phyloP scores from a whole-genome alignment of 2,797 vertebrate genomes.

The Syngnathus rostellatus region DNA sequence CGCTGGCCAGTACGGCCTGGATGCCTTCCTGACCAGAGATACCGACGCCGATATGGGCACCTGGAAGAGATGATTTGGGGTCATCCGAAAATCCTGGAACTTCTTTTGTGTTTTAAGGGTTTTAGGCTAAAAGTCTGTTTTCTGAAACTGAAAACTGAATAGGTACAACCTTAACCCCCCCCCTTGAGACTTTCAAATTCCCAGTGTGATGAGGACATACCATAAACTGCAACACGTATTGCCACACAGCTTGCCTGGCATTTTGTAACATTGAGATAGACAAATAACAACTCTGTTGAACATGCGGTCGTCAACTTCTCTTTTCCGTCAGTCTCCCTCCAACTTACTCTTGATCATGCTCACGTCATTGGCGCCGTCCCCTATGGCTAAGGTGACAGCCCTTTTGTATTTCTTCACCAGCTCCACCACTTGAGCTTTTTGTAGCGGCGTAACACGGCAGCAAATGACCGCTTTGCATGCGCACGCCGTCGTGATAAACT shows the following conservation, averaged over 20 bases:
- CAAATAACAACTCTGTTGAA: conserved; percentile 5
- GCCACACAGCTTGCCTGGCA: background rate
- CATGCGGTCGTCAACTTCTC: conserved; percentile 28
- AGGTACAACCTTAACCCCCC: too few species aligned
- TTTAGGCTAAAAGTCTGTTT: too few species aligned
- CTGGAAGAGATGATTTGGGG: conserved; percentile 45
- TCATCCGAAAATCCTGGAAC: background rate
- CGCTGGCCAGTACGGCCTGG: conserved; percentile 86
- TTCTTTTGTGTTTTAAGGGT: background rate
- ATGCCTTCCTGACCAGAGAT: conserved; percentile 95
- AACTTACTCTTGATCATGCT: conserved; percentile 97
- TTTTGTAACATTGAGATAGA: background rate
- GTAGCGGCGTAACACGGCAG: conserved; percentile 88
- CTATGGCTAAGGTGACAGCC: conserved; percentile 87
- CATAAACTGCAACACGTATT: background rate
- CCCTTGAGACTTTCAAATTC: background rate
- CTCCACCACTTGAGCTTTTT: conserved; percentile 94
- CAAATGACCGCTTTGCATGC: conserved; percentile 89
- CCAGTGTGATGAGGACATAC: background rate
- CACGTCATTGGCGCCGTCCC: conserved; percentile 89
- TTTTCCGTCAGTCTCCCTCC: conserved; percentile 10
- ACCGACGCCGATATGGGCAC: conserved; percentile 88
- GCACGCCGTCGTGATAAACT: conserved; percentile 82
- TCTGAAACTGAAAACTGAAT: too few species aligned
- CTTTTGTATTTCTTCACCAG: conserved; percentile 92